A percentile compares a stretch with the other conserved stretches of the same genome.
phyloP scores from a whole-genome alignment of 2,113 vertebrate species.

The Thunnus maccoyii region DNA sequence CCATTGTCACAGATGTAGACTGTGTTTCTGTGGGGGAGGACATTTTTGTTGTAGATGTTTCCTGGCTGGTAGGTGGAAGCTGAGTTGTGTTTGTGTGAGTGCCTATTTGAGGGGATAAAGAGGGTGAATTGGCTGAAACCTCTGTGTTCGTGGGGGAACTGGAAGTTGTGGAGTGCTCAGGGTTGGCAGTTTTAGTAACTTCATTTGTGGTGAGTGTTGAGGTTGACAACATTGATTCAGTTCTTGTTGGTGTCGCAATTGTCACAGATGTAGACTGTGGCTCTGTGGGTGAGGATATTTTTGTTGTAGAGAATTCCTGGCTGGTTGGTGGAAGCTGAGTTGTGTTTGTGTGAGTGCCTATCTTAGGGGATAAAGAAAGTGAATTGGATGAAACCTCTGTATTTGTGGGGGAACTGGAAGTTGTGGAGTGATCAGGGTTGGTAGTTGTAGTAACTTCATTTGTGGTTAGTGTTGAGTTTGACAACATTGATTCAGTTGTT shows the following conservation, averaged over 20 bases:
- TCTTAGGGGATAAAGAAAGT: fast-evolving
- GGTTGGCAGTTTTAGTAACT: not conserved
- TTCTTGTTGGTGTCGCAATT: not conserved
- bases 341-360: not conserved
- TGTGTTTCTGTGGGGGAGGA: not conserved
- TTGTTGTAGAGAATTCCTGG: too few species aligned
- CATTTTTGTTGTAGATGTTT: not conserved
- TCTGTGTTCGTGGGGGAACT: too few species aligned
- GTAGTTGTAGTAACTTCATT: not conserved
- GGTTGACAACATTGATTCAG: not conserved
- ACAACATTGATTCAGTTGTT: too few species aligned
- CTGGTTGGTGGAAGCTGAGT: not conserved
- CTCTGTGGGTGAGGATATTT: not conserved
- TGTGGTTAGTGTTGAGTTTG: too few species aligned
- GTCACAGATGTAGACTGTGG: too few species aligned
- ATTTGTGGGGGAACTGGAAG: not conserved
- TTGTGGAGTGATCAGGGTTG: not conserved
- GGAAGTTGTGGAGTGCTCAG: too few species aligned
- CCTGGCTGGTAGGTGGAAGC: not conserved
- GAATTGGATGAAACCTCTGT: not conserved
- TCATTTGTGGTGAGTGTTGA: not conserved
- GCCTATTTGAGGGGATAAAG: not conserved
- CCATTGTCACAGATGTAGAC: not conserved
- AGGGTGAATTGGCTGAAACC: not conserved
- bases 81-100: not conserved